A percentile compares a stretch with the other conserved stretches of the same genome.
Evolutionary conservation across 2,888 invertebrate species (phyloP).

Genomic region (Neoitamus cyanurus): DNA sequence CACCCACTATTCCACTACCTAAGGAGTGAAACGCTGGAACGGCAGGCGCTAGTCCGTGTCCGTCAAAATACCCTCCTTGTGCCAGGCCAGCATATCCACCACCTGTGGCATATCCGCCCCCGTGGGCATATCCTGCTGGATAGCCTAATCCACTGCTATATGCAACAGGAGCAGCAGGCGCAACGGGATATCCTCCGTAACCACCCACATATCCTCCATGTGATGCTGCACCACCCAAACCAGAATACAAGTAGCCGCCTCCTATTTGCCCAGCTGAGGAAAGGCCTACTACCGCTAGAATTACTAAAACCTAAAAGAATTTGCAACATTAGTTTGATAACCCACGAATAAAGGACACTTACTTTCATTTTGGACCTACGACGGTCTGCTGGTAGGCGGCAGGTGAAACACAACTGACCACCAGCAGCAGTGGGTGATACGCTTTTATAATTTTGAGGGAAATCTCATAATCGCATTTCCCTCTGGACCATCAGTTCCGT

Average conservation of each 20-base stretch:
- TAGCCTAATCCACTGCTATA: not conserved
- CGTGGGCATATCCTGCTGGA: not conserved
- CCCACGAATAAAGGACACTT: not conserved
- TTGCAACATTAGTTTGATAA: not conserved
- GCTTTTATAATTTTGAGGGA: constrained; percentile 19
- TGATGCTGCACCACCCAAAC: not conserved
- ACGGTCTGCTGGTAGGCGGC: not conserved
- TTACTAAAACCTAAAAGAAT: constrained; percentile 5
- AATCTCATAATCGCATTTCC: not conserved
- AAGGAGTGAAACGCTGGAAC: not conserved
- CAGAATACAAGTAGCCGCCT: not conserved
- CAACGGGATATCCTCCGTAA: not conserved
- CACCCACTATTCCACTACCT: constrained; percentile 2
- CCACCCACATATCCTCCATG: not conserved
- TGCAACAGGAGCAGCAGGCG: not conserved
- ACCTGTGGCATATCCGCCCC: not conserved
- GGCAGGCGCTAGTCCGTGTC: not conserved
- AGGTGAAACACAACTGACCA: not conserved
- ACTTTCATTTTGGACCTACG: not conserved
- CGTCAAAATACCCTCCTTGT: not conserved
- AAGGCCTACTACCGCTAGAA: not conserved
- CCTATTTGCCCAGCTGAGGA: constrained; percentile 23
- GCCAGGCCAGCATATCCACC: not conserved
- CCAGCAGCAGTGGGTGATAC: not conserved
- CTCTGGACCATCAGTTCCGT: constrained; percentile 6